A percentile compares a stretch with the other conserved stretches of the same genome.
Evolutionary conservation across 2,113 vertebrate genomes (phyloP).

Genomic region (Electrona antarctica): DNA sequence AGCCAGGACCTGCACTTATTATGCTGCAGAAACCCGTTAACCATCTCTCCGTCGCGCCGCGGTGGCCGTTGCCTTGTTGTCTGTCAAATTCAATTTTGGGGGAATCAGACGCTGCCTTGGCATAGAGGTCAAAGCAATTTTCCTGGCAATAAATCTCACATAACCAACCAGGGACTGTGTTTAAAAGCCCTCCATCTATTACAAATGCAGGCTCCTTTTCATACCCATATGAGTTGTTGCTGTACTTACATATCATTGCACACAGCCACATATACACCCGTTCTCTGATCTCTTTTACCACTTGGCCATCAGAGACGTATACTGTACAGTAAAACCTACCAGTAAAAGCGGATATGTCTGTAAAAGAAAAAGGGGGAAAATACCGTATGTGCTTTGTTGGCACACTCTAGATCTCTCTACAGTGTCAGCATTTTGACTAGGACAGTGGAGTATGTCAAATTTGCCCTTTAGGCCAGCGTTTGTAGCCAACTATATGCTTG

Average conservation of each 20-base stretch:
- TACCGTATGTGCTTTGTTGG: slow-evolving; percentile 31
- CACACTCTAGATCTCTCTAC: slow-evolving; percentile 18
- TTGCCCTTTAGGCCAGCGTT: slow-evolving; percentile 71
- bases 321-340: slow-evolving; percentile 61
- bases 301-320: slow-evolving; percentile 61
- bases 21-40: slow-evolving; percentile 69
- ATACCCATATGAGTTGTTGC: slow-evolving; percentile 44
- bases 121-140: slow-evolving; percentile 73
- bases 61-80: slow-evolving; percentile 63
- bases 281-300: slow-evolving; percentile 61
- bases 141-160: slow-evolving; percentile 71
- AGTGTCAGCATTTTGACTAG: slow-evolving; percentile 62
- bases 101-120: slow-evolving; percentile 59
- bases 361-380: slow-evolving; percentile 20
- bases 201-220: slow-evolving; percentile 56
- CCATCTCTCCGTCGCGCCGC: slow-evolving; percentile 59
- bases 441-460: slow-evolving; percentile 50
- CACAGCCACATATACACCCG: slow-evolving; percentile 62
- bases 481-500: slow-evolving; percentile 57
- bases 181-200: slow-evolving; percentile 68
- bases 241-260: slow-evolving; percentile 34
- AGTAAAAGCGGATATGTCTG: slow-evolving; percentile 57
- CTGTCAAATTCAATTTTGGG: slow-evolving; percentile 77
- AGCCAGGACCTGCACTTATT: slow-evolving; percentile 65
- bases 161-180: slow-evolving; percentile 63